Evolutionary conservation across 2,797 vertebrate species (phyloP), one percentile per base, ranked within the genome.

Genomic region (Enteromius paludinosus): DNA sequence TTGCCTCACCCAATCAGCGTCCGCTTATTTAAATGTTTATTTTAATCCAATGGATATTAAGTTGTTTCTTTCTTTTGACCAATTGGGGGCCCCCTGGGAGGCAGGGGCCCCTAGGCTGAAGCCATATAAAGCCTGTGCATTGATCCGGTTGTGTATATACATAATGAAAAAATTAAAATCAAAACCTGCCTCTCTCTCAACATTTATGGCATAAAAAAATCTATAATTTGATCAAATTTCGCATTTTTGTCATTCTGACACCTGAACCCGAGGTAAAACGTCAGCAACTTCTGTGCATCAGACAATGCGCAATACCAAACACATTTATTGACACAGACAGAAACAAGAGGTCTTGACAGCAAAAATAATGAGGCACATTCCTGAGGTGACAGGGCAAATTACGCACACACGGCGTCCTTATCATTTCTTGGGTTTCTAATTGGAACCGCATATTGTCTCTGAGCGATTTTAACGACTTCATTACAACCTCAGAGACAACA

Each of bases 391-490:
- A 86, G 89, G 91, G 90, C 91, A 91, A 75, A 84, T 89, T 88
- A 89, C 89, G 93, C 89, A 91, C 89, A 70, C 87, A 83, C 89
- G 85, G 89, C 91, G 91, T 93, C 92, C 89, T 85, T 76, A 77
- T 82, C 17, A 74, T 82, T 68, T 70, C 52, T 61, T n/a, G 33
- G 89, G 90, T 89, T 88, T 91, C 87, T 91, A 88, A 84, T 87
- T 91, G 92, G 90, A 92, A 87, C 89, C 89, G 68, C 59, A 4
- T 1, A 43, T 88, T 91, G 91, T 93, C 92, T 92, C 84, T 78
- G 90, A 92, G 89, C 89, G 87, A 87, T 54, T 82, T 83, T 93
- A 94, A 94, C 93, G 89, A 89, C 92, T 93, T 93, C 91, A 93
- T 94, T 93, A 93, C 90, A 90, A 88, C 66, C 90, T 90, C 87